phyloP scores from a whole-genome alignment of 2,888 invertebrate genomes.

The Cactoblastis cactorum region DNA sequence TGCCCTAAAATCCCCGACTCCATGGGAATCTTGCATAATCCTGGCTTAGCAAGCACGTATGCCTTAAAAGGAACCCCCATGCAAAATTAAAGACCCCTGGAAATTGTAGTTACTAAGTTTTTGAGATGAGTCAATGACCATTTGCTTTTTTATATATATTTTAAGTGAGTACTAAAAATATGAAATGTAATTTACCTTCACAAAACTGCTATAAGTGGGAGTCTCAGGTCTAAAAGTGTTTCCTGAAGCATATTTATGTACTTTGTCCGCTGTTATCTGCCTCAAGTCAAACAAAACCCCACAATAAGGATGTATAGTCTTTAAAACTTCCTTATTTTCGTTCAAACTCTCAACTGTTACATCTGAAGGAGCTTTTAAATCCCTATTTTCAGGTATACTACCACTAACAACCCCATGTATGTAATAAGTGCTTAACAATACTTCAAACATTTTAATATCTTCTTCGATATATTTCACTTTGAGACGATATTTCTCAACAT shows the following conservation, averaged over 20 bases:
- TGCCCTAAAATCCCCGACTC: too few relatives aligned
- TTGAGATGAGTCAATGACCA: too few relatives aligned
- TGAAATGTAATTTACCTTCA: conserved; percentile 61
- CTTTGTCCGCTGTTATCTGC: conserved; percentile 49
- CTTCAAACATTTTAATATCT: conserved; percentile 81
- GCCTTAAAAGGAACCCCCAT: too few relatives aligned
- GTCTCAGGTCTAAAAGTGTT: conserved; percentile 77
- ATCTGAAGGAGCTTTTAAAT: conserved; percentile 44
- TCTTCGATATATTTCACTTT: conserved; percentile 85
- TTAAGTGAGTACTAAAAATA: too few relatives aligned
- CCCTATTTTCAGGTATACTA: conserved; percentile 45
- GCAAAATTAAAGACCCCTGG: too few relatives aligned
- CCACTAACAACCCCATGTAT: conserved; percentile 66
- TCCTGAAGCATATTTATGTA: conserved; percentile 69
- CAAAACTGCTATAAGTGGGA: conserved; percentile 70
- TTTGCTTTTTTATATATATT: too few relatives aligned
- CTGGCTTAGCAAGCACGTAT: too few relatives aligned
- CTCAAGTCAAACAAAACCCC: conserved; percentile 54
- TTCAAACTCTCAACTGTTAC: conserved; percentile 36
- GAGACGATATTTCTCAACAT: conserved; percentile 86
- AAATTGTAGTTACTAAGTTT: too few relatives aligned
- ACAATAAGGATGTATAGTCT: conserved; percentile 70
- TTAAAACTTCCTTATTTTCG: conserved; percentile 36
- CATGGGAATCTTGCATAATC: too few relatives aligned
- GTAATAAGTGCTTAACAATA: conserved; percentile 78